Conservation (phyloP, 2,797 vertebrate species). For the Cebuella pygmaea region DNA sequence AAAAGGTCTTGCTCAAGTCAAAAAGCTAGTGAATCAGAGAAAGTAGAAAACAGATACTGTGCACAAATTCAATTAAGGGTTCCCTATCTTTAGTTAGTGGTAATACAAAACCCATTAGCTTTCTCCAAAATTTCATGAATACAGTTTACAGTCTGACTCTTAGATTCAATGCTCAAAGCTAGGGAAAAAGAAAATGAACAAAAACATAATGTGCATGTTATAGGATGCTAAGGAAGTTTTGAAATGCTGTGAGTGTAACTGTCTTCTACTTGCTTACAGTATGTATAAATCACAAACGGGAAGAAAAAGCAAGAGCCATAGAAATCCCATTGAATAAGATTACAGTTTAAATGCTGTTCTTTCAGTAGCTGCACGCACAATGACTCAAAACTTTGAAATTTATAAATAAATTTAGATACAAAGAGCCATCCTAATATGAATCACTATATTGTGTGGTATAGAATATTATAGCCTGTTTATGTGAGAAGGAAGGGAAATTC, state of each 20-base stretch:
- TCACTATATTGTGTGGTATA: neutral
- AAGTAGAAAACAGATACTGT: neutral
- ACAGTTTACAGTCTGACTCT: neutral
- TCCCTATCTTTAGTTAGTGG: neutral
- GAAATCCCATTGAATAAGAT: neutral
- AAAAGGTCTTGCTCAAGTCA: neutral
- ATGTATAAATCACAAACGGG: neutral
- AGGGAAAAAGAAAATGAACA: neutral
- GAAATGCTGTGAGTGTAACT: neutral
- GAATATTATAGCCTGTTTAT: neutral
- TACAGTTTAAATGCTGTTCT: neutral
- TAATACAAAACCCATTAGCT: neutral
- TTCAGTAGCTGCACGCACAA: neutral
- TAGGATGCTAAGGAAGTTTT: neutral
- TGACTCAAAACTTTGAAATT: slow-evolving; percentile 8
- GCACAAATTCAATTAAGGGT: neutral
- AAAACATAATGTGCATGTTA: neutral
- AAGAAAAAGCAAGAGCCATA: neutral
- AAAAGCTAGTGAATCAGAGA: neutral
- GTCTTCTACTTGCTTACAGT: neutral
- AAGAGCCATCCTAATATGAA: neutral
- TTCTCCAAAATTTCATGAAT: neutral
- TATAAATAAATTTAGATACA: neutral
- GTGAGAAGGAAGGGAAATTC: neutral
- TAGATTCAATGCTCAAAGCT: neutral